Percentiles rank a stretch among this genome's conserved stretches.
These are phyloP conservation scores for Ophioninae sp. DNA, from an alignment of 2,888 invertebrate genomes.

Conservation along the genomic window DNA sequence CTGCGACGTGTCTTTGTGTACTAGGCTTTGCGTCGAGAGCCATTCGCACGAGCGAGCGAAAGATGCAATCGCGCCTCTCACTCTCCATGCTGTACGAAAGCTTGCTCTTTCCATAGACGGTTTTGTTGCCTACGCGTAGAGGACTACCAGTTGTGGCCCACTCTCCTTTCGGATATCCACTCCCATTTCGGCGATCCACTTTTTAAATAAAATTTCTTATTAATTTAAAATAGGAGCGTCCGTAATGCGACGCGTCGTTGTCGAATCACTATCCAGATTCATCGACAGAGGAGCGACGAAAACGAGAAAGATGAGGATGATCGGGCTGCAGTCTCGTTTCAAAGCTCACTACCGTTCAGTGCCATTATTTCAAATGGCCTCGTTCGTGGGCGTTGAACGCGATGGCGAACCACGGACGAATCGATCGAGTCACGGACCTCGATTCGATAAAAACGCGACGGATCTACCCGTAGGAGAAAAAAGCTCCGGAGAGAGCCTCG, in stretches of 20 bases:
- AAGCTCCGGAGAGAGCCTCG: conserved; percentile 6
- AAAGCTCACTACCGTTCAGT: neutral
- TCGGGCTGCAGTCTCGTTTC: neutral
- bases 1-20: neutral
- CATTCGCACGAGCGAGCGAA: conserved; percentile 23
- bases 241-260: too few relatives aligned
- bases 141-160: conserved; percentile 37
- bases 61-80: conserved; percentile 13
- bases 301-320: neutral
- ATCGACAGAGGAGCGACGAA: neutral
- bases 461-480: neutral
- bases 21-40: neutral
- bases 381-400: neutral
- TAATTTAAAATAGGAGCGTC: too few relatives aligned
- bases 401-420: conserved; percentile 1
- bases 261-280: neutral
- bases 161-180: conserved; percentile 43
- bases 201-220: neutral
- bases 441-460: conserved; percentile 18
- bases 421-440: conserved; percentile 23
- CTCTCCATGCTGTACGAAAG: conserved; percentile 16
- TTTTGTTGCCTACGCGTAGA: conserved; percentile 37
- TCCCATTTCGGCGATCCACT: conserved; percentile 31
- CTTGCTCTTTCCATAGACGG: conserved; percentile 29
- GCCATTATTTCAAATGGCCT: neutral